These are phyloP conservation scores for Druceiella hillmani DNA, from an alignment of 2,888 invertebrate genomes.

Conservation along the genomic window DNA sequence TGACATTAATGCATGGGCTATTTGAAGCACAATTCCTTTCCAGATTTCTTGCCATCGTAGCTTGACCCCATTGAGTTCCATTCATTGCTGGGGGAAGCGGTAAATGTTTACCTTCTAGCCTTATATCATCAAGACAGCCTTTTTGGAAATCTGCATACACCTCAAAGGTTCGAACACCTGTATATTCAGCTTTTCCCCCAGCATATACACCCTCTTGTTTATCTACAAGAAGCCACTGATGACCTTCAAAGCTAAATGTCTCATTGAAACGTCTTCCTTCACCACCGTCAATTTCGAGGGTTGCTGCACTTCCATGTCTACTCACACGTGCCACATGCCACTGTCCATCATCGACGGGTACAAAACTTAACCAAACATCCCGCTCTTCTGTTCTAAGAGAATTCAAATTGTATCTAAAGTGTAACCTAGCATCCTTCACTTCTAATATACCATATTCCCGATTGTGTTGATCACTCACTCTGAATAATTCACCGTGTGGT, in stretches of 20 bases:
- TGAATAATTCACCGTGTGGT: slow-evolving; percentile 87
- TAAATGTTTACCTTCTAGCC: slow-evolving; percentile 91
- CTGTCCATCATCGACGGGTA: slow-evolving; percentile 91
- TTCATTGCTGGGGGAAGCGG: slow-evolving; percentile 93
- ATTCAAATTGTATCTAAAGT: slow-evolving; percentile 91
- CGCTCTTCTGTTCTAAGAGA: slow-evolving; percentile 85
- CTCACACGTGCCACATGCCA: slow-evolving; percentile 94
- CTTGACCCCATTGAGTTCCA: slow-evolving; percentile 93
- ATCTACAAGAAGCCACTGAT: slow-evolving; percentile 88
- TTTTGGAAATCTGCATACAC: slow-evolving; percentile 94
- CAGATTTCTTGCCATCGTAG: slow-evolving; percentile 88
- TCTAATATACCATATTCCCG: slow-evolving; percentile 89
- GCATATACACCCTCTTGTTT: slow-evolving; percentile 95
- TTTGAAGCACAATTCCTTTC: slow-evolving; percentile 92
- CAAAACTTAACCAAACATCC: slow-evolving; percentile 84
- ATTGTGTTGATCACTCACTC: slow-evolving; percentile 91
- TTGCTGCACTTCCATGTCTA: slow-evolving; percentile 88
- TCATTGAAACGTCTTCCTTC: slow-evolving; percentile 92
- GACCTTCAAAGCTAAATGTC: slow-evolving; percentile 83
- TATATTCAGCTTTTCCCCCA: slow-evolving; percentile 93
- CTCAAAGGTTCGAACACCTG: slow-evolving; percentile 89
- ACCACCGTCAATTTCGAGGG: slow-evolving; percentile 89
- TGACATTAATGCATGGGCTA: slow-evolving; percentile 91
- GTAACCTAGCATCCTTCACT: slow-evolving; percentile 84
- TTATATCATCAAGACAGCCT: slow-evolving; percentile 67